Evolutionary conservation across 2,797 vertebrate genomes (phyloP).

Genomic region (Decapterus maruadsi): DNA sequence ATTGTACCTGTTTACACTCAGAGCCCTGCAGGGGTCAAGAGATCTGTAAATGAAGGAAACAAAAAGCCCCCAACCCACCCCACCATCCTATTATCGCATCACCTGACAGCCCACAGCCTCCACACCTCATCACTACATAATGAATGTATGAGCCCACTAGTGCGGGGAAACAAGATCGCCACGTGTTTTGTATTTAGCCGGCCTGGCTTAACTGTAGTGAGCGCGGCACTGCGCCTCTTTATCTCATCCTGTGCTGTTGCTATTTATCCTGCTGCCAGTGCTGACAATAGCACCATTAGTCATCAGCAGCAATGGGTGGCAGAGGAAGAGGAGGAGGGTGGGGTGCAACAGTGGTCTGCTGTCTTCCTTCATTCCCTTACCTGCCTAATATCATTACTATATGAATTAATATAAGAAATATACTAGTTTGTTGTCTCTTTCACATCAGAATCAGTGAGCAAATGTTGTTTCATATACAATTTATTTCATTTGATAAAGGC

Average conservation of each 20-base stretch:
- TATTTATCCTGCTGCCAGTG: conserved; percentile 85
- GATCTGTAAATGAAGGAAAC: conserved; percentile 51
- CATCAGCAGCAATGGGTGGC: conserved; percentile 68
- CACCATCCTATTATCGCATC: conserved; percentile 57
- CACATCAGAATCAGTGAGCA: not conserved
- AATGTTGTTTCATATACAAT: conserved; percentile 77
- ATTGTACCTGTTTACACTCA: conserved; percentile 40
- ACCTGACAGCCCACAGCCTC: conserved; percentile 28
- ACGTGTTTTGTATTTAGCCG: conserved; percentile 75
- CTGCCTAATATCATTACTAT: conserved; percentile 52
- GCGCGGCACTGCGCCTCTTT: conserved; percentile 65
- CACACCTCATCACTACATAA: conserved; percentile 67
- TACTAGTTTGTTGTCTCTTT: not conserved
- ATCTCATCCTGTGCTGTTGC: conserved; percentile 78
- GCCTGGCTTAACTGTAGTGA: conserved; percentile 57
- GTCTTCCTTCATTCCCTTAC: conserved; percentile 4
- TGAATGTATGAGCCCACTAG: conserved; percentile 62
- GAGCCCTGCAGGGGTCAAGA: conserved; percentile 26
- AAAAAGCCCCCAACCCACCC: conserved; percentile 14
- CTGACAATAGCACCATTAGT: conserved; percentile 83
- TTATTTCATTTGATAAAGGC: conserved; percentile 85
- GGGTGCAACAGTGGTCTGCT: not conserved
- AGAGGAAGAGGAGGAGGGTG: not conserved
- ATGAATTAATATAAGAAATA: not conserved
- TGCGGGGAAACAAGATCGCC: conserved; percentile 60